Conservation (phyloP, 1,140 invertebrate species). For the Drosophila bifasciata region DNA sequence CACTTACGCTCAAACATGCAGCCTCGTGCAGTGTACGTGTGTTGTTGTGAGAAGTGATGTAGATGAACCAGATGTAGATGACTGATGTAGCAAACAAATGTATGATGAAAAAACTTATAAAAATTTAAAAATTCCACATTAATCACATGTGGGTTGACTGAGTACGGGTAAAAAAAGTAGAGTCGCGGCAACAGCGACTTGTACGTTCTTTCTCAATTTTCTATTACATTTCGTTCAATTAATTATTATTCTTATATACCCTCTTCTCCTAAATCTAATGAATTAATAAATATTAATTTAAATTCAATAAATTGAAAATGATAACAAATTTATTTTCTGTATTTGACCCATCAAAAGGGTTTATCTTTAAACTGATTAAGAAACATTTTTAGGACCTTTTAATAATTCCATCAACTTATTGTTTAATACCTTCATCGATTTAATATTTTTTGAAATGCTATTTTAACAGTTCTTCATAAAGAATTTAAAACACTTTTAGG, state of each 20-base stretch:
- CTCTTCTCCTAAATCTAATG: slow-evolving; percentile 44
- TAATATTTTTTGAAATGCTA: no score
- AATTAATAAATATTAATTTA: slow-evolving; percentile 74
- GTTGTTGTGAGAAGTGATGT: no score
- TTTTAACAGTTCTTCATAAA: slow-evolving; percentile 84
- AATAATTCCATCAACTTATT: slow-evolving; percentile 84
- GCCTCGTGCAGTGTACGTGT: no score
- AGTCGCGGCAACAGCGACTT: no score
- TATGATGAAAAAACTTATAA: no score
- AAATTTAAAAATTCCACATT: no score
- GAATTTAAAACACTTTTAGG: slow-evolving; percentile 85
- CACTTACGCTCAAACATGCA: no score
- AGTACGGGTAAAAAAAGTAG: no score
- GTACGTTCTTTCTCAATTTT: no score
- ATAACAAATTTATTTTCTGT: slow-evolving; percentile 86
- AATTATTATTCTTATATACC: slow-evolving; percentile 83
- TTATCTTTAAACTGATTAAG: slow-evolving; percentile 86
- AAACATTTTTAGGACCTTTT: slow-evolving; percentile 84
- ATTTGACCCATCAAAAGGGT: slow-evolving; percentile 85
- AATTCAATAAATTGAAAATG: slow-evolving; percentile 85
- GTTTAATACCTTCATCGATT: slow-evolving; percentile 85
- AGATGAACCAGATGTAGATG: no score
- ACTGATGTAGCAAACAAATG: no score
- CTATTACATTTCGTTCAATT: slow-evolving; percentile 74
- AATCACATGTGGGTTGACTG: no score